phyloP scores from a whole-genome alignment of 2,797 vertebrate genomes.

The Xiphophorus birchmanni region DNA sequence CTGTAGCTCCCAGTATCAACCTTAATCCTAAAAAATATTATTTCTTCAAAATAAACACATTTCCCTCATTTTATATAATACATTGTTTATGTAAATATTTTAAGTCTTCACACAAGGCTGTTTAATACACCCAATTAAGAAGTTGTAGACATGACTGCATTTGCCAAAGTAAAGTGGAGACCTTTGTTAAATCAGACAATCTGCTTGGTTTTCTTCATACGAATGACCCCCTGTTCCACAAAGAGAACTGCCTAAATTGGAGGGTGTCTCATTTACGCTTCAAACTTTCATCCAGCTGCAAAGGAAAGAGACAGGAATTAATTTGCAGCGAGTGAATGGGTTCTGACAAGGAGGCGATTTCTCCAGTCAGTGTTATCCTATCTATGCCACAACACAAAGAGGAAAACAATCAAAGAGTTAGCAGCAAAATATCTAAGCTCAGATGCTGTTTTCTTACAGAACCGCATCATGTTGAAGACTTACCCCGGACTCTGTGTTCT shows the following conservation, averaged over 20 bases:
- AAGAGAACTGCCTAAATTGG: conserved; percentile 53
- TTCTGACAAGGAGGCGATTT: conserved; percentile 64
- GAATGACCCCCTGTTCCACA: conserved; percentile 43
- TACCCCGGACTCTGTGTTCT: conserved; percentile 53
- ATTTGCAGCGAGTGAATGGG: conserved; percentile 66
- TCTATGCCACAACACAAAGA: conserved; percentile 54
- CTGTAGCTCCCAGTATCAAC: neutral
- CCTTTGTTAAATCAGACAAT: conserved; percentile 46
- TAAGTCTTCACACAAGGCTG: conserved; percentile 11
- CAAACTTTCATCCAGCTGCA: conserved; percentile 56
- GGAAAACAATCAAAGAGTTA: conserved; percentile 64
- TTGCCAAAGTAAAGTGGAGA: conserved; percentile 30
- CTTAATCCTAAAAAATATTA: neutral
- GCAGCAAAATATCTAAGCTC: conserved; percentile 61
- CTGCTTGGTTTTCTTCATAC: conserved; percentile 51
- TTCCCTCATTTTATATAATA: conserved; percentile 20
- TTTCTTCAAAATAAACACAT: conserved; percentile 14
- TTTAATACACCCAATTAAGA: conserved; percentile 60
- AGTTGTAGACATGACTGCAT: conserved; percentile 34
- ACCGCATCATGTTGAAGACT: conserved; percentile 49
- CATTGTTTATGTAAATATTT: neutral
- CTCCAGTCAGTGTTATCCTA: conserved; percentile 57
- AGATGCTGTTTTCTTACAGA: conserved; percentile 60
- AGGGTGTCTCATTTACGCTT: conserved; percentile 56
- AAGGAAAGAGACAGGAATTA: conserved; percentile 52